Base-by-base conservation (phyloP, 2,888 invertebrate genomes). In the Andrena bicolor region DNA sequence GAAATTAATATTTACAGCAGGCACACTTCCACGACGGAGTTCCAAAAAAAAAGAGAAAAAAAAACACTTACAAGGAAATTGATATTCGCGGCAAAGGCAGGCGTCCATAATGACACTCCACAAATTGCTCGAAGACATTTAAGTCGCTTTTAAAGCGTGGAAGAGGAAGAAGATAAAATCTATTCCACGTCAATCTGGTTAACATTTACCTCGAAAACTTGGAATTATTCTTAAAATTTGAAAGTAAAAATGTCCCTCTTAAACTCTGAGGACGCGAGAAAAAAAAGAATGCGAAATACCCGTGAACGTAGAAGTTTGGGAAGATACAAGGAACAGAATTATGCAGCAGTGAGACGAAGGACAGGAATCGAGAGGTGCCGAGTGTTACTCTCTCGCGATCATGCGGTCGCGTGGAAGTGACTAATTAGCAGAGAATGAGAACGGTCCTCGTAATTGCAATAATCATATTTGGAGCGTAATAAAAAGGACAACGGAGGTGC, bases 381-480 rank as follows among this genome's bases (percentile, higher is more conserved):
- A 26, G 48, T 16, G 30, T 66, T 28, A 61, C 23, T 20, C 2
- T 23, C 10, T 16, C 16, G 65, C 8, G 20, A 35, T 69, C 58
- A 7, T 49, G 79, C 48, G 58, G 48, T 72, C 28, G 8, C 49
- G 4, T n/a, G 26, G 23, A 1, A 1, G 28, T 16, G 16, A 56
- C 60, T 61, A 82, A 81, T 75, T 82, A 64, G 49, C 8, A 61
- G 66, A 70, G 30, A 66, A 61, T 35, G 58, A 49, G 65, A 56
- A 61, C 61, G 48, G 23, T 41, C 69, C 16, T 30, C 41, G 70
- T 60, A 82, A 63, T 71, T 26, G 63, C 35, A 68, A 82, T 51
- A 68, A 82, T 82, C 63, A 64, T 60, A 72, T 69, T 63, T 69
- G 28, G 58, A 65, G 58, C 63, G 53, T 51, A 51, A 69, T 82